Base-by-base conservation (phyloP, 2,113 vertebrate genomes). In the Charina bottae region DNA sequence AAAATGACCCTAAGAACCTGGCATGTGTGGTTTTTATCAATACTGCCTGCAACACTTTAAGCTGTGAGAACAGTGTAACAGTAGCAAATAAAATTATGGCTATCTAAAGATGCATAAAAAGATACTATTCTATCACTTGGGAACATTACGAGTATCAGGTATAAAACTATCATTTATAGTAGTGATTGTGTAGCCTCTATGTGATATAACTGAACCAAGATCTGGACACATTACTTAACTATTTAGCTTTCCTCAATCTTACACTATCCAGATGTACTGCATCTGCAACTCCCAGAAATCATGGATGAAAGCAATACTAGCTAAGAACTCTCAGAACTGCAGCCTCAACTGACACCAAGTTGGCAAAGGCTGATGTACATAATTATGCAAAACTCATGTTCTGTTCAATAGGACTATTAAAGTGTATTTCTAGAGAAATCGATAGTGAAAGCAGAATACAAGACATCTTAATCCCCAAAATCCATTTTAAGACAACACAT, bases 211-310 rank as follows among this genome's bases (percentile, higher is more conserved):
- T 72, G 6, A 78, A 78, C 37, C 68, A 78, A 37, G 19, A 37
- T 78, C 68, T 78, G 33, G 33, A 37, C 15, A 19, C 19, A 49
- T 49, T 46, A 46, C 46, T 46, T 49, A 78, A 78, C 13, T 37
- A 92, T 95, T 95, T 94, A 90, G 85, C 85, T 55, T 55, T 86
- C 28, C 7, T 55, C 85, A 86, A 33, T 17, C 53, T 19, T n/a
- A 19, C 17, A n/a, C 13, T n/a, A 28, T 55, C 42, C 26, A 85
- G 26, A 85, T 55, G 24, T 85, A 17, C 28, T 55, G 15, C 13
- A 86, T 78, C 53, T 86, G 54, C 15, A 55, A 86, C 28, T 55
- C 17, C 53, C 53, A 55, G 28, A 28, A 26, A 85, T 17, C 6
- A 85, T 28, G 84, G 49, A 37, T 37, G 15, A 37, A 37, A 78